These are phyloP conservation scores for Porites lutea DNA, from an alignment of 64 coral and sea anemone species.

Conservation along the genomic window DNA sequence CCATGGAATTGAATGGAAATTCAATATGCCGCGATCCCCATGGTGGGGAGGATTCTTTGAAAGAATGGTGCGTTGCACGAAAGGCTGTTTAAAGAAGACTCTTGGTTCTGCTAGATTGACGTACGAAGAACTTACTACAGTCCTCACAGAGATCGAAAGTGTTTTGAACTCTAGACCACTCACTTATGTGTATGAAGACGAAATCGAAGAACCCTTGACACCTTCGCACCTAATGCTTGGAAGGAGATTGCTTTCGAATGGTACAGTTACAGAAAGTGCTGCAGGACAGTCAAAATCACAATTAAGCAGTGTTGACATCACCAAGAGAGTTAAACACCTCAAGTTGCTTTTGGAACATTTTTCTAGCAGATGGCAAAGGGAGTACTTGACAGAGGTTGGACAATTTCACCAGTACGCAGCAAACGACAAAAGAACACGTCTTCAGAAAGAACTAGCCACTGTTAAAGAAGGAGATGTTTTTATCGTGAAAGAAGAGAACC, in stretches of 20 bases:
- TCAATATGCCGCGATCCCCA: neutral
- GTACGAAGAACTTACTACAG: too few relatives aligned
- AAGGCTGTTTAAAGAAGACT: constrained; percentile 19
- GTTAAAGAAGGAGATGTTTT: too few relatives aligned
- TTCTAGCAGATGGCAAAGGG: neutral
- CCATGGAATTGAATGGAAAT: constrained; percentile 27
- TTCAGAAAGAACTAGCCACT: too few relatives aligned
- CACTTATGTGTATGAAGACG: neutral
- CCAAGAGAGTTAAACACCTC: constrained; percentile 3
- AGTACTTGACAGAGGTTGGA: too few relatives aligned
- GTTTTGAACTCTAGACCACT: constrained; percentile 34
- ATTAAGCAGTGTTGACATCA: neutral
- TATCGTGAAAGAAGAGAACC: too few relatives aligned
- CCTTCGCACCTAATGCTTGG: neutral
- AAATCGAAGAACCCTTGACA: constrained; percentile 13
- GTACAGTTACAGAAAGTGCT: neutral
- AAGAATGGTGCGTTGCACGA: constrained; percentile 18
- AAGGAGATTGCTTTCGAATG: neutral
- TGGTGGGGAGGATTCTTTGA: constrained; percentile 43
- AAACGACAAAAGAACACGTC: too few relatives aligned
- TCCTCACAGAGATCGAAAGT: too few relatives aligned
- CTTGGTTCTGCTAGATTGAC: constrained; percentile 27
- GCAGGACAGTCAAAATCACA: neutral
- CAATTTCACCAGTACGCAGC: too few relatives aligned
- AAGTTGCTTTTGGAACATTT: constrained; percentile 10